Evolutionary conservation across 2,888 invertebrate species (phyloP).

Genomic region (Nineta flava): DNA sequence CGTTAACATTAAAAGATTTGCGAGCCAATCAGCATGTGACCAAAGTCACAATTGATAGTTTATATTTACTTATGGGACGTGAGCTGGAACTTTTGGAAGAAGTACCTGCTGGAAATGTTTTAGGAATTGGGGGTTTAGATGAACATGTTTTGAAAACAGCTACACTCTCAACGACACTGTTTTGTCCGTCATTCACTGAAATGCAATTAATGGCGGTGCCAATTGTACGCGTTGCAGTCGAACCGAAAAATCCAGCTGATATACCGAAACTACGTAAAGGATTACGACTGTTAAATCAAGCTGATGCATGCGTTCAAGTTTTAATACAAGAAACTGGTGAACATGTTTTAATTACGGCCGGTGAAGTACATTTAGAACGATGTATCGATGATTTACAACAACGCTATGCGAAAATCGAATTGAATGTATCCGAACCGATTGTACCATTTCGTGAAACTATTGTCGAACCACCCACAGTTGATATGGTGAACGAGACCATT

Average conservation of each 20-base stretch:
- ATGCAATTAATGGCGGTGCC: conserved; percentile 63
- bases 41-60: conserved; percentile 43
- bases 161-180: conserved; percentile 65
- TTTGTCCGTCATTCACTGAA: conserved; percentile 80
- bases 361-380: conserved; percentile 92
- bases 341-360: conserved; percentile 85
- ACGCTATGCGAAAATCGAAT: conserved; percentile 59
- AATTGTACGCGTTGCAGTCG: conserved; percentile 85
- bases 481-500: conserved; percentile 62
- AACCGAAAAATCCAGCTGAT: conserved; percentile 68
- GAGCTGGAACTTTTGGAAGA: conserved; percentile 66
- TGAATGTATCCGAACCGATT: conserved; percentile 89
- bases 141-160: conserved; percentile 76
- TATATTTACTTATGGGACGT: conserved; percentile 87
- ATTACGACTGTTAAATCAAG: conserved; percentile 75
- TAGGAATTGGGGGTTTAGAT: conserved; percentile 77
- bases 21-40: conserved; percentile 49
- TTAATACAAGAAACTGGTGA: conserved; percentile 88
- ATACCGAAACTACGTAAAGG: conserved; percentile 58
- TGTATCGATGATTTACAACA: conserved; percentile 81
- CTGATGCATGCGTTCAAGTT: conserved; percentile 86
- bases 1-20: conserved; percentile 40
- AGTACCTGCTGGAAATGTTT: conserved; percentile 80
- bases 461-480: conserved; percentile 58
- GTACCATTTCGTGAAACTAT: conserved; percentile 94